These are phyloP conservation scores for Shargacucullia verbasci DNA, from an alignment of 2,888 invertebrate genomes.

Conservation along the genomic window DNA sequence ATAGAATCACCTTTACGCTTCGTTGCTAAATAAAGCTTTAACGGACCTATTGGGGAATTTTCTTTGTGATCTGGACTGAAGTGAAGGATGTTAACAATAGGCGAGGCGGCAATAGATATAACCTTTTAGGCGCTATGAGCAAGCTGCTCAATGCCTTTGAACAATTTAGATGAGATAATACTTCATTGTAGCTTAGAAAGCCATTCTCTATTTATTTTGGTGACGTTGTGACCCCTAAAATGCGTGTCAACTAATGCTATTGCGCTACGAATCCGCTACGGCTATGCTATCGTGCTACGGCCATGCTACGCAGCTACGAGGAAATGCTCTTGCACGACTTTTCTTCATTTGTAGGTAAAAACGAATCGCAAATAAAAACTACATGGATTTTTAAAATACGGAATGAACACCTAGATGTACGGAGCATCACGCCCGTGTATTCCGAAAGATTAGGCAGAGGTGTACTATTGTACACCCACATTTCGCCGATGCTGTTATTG, in stretches of 20 bases:
- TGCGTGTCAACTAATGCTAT: not conserved
- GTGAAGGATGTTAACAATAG: constrained; percentile 10
- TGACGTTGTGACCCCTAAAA: not conserved
- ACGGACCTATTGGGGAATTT: constrained; percentile 14
- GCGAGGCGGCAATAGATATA: no score
- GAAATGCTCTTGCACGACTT: no score
- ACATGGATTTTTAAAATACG: no score
- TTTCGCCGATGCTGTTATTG: no score
- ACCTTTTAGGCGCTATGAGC: constrained; percentile 1
- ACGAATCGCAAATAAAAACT: no score
- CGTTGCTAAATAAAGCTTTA: constrained; percentile 14
- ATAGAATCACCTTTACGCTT: constrained; percentile 46
- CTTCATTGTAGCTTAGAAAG: not conserved
- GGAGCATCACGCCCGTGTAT: no score
- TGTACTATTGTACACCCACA: no score
- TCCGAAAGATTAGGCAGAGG: no score
- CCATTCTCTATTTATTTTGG: not conserved
- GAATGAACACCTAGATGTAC: not conserved
- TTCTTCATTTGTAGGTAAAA: no score
- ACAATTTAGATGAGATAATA: not conserved
- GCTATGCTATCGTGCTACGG: not conserved
- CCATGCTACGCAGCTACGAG: not conserved
- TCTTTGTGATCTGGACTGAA: constrained; percentile 19
- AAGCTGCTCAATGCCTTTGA: not conserved
- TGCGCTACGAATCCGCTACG: not conserved